These are phyloP conservation scores for Callitettix versicolor DNA, from an alignment of 1,140 invertebrate genomes.

Conservation along the genomic window DNA sequence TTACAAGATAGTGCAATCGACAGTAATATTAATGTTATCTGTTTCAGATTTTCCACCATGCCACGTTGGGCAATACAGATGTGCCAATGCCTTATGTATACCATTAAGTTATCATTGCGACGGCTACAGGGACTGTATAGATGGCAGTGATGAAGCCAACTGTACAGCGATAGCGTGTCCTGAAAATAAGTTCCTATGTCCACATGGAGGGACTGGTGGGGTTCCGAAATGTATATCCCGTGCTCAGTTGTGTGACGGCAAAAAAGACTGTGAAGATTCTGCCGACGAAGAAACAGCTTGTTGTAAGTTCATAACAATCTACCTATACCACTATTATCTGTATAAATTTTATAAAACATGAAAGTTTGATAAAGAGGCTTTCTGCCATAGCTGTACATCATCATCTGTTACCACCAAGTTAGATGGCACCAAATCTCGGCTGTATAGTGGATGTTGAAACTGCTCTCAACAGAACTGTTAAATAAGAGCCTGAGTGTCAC, in stretches of 20 bases:
- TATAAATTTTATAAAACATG: too few relatives aligned
- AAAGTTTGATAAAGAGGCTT: too few relatives aligned
- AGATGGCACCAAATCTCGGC: too few relatives aligned
- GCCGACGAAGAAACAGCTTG: slow-evolving; percentile 82
- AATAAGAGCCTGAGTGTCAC: too few relatives aligned
- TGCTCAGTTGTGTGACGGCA: slow-evolving; percentile 79
- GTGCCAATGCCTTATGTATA: slow-evolving; percentile 87
- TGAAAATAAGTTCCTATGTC: slow-evolving; percentile 84
- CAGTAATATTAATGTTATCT: too few relatives aligned
- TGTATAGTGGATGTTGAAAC: too few relatives aligned
- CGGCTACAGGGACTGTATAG: slow-evolving; percentile 72
- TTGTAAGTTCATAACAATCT: slow-evolving; percentile 65
- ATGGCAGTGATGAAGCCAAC: slow-evolving; percentile 81
- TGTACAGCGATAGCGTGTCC: slow-evolving; percentile 83
- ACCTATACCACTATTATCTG: too few relatives aligned
- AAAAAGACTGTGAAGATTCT: slow-evolving; percentile 78
- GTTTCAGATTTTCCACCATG: slow-evolving; percentile 76
- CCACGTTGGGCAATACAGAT: slow-evolving; percentile 82
- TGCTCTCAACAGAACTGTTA: too few relatives aligned
- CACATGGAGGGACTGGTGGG: slow-evolving; percentile 54
- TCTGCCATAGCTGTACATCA: too few relatives aligned
- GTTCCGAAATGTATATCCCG: slow-evolving; percentile 78
- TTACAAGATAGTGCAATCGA: too few relatives aligned
- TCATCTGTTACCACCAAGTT: too few relatives aligned
- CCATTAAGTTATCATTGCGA: slow-evolving; percentile 73